phyloP scores from a whole-genome alignment of 2,888 invertebrate species.

The Galerucella nymphaeae region DNA sequence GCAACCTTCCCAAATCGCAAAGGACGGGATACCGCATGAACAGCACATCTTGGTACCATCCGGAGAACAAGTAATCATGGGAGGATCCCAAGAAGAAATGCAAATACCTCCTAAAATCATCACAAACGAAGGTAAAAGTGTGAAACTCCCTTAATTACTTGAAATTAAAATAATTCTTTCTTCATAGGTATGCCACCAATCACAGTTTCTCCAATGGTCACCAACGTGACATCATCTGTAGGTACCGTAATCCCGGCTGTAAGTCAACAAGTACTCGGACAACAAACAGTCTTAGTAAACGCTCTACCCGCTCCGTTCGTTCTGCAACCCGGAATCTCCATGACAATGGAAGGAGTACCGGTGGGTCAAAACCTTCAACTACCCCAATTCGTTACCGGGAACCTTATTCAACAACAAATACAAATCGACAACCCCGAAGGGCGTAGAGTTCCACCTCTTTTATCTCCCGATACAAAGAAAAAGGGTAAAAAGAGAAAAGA shows the following conservation, averaged over 20 bases:
- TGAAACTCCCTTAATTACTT: background rate
- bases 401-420: conserved; percentile 71
- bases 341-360: conserved; percentile 76
- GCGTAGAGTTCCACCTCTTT: conserved; percentile 62
- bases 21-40: conserved; percentile 69
- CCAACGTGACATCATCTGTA: conserved; percentile 74
- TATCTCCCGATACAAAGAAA: conserved; percentile 78
- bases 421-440: conserved; percentile 70
- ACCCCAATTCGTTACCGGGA: conserved; percentile 76
- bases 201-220: conserved; percentile 72
- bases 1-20: conserved; percentile 54
- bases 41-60: conserved; percentile 83
- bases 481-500: conserved; percentile 78
- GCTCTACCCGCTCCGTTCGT: conserved; percentile 82
- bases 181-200: conserved; percentile 68
- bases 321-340: conserved; percentile 78
- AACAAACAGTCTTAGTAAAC: conserved; percentile 84
- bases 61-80: conserved; percentile 79
- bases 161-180: background rate
- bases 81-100: conserved; percentile 68
- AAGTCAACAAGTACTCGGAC: conserved; percentile 75
- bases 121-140: conserved; percentile 40
- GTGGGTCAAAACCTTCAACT: conserved; percentile 75
- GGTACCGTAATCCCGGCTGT: conserved; percentile 75
- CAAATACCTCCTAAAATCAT: conserved; percentile 65